These are phyloP conservation scores for Nyleta sp. DNA, from an alignment of 2,888 invertebrate genomes.

Conservation along the genomic window DNA sequence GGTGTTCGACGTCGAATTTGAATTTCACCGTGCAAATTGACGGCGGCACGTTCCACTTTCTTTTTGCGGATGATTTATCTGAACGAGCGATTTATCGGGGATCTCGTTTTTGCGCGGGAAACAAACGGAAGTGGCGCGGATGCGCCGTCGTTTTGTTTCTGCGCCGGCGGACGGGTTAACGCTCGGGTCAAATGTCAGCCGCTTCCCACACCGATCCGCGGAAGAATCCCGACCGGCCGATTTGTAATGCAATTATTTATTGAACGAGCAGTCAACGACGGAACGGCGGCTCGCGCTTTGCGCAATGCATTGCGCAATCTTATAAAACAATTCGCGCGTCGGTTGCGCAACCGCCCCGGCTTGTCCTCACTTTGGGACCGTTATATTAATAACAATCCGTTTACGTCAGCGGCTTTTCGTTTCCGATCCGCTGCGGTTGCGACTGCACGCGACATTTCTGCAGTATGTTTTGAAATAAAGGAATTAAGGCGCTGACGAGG, in stretches of 20 bases:
- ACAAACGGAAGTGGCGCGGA: conserved; percentile 47
- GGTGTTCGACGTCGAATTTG: too few species aligned
- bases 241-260: conserved; percentile 42
- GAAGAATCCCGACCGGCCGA: conserved; percentile 29
- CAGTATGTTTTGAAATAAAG: too few species aligned
- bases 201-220: conserved; percentile 50
- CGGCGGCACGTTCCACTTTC: conserved; percentile 40
- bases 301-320: conserved; percentile 17
- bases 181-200: conserved; percentile 57
- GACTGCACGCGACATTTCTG: too few species aligned
- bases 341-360: conserved; percentile 17
- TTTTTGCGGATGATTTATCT: conserved; percentile 38
- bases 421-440: too few species aligned
- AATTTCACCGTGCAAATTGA: too few species aligned
- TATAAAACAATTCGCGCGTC: conserved; percentile 35
- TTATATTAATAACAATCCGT: conserved; percentile 21
- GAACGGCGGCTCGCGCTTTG: conserved; percentile 18
- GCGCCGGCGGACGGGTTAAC: conserved; percentile 28
- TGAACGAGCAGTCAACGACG: conserved; percentile 37
- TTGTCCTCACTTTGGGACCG: neutral
- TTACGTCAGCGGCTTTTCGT: too few species aligned
- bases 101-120: conserved; percentile 21
- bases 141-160: conserved; percentile 21
- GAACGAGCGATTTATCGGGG: conserved; percentile 31
- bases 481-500: too few species aligned